These are phyloP conservation scores for Salvelinus sp. DNA, from an alignment of 2,113 vertebrate species.

Conservation along the genomic window DNA sequence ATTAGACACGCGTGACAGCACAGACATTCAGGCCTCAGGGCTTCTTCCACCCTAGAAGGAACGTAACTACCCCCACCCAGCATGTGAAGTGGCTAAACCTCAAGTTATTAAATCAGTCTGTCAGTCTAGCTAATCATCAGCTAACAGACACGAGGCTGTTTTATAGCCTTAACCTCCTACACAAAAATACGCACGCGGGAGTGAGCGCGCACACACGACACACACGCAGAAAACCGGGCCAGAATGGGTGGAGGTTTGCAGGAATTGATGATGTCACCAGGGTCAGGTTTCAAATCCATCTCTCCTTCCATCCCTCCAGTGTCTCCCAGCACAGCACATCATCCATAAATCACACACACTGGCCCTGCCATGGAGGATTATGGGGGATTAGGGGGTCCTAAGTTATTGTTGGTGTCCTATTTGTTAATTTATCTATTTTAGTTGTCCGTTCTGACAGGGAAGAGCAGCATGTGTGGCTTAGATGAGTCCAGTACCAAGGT, in stretches of 20 bases:
- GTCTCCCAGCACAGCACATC: not conserved
- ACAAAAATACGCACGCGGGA: not conserved
- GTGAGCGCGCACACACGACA: not conserved
- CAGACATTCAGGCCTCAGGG: not conserved
- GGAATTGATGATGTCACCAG: slow-evolving; percentile 17
- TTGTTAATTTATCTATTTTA: slow-evolving; percentile 23
- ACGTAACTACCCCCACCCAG: not conserved
- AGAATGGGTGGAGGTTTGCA: not conserved
- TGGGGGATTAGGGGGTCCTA: not conserved
- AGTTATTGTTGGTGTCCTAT: slow-evolving; percentile 9
- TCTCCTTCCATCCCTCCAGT: not conserved
- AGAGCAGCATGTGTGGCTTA: not conserved
- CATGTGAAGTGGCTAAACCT: not conserved
- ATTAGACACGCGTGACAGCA: not conserved
- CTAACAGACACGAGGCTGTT: not conserved
- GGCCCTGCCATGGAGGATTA: slow-evolving; percentile 10
- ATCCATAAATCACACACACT: not conserved
- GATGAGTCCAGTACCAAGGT: slow-evolving; percentile 8
- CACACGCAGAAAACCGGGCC: not conserved
- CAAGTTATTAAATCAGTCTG: not conserved
- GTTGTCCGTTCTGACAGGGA: not conserved
- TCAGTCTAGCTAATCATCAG: slow-evolving; percentile 5
- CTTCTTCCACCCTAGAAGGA: not conserved
- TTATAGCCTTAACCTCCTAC: not conserved
- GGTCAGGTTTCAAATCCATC: slow-evolving; percentile 28